These are phyloP conservation scores for Salpingus planirostris DNA, from an alignment of 2,888 invertebrate genomes.

Conservation along the genomic window DNA sequence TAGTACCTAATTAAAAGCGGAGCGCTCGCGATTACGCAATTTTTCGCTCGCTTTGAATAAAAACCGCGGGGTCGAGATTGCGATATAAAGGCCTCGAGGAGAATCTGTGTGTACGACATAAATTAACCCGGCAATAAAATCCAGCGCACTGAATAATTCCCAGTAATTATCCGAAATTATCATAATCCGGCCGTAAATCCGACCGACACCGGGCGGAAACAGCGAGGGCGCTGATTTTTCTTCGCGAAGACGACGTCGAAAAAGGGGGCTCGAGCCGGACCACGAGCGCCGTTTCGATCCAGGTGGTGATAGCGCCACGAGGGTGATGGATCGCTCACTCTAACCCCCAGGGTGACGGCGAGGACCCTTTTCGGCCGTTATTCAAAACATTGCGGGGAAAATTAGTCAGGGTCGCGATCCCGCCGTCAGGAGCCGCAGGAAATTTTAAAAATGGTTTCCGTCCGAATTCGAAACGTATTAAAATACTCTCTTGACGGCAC, in stretches of 20 bases:
- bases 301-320: conserved; percentile 28
- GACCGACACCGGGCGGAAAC: conserved; percentile 4
- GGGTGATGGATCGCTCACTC: conserved; percentile 24
- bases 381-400: too few species aligned
- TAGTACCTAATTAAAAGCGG: too few species aligned
- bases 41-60: too few species aligned
- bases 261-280: conserved; percentile 1
- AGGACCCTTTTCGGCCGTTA: conserved; percentile 18
- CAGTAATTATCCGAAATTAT: conserved; percentile 5
- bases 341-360: conserved; percentile 5
- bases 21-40: too few species aligned
- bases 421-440: too few species aligned
- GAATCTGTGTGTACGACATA: not conserved
- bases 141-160: not conserved
- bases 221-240: conserved; percentile 8
- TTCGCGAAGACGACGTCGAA: conserved; percentile 3
- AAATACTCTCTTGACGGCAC: too few species aligned
- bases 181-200: conserved; percentile 15
- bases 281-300: conserved; percentile 24
- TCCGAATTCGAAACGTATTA: too few species aligned
- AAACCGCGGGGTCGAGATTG: too few species aligned
- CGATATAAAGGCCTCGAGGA: too few species aligned
- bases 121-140: not conserved
- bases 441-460: too few species aligned
- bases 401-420: too few species aligned